These are phyloP conservation scores for Myiopsitta monachus DNA, from an alignment of 2,113 vertebrate species.

Conservation along the genomic window DNA sequence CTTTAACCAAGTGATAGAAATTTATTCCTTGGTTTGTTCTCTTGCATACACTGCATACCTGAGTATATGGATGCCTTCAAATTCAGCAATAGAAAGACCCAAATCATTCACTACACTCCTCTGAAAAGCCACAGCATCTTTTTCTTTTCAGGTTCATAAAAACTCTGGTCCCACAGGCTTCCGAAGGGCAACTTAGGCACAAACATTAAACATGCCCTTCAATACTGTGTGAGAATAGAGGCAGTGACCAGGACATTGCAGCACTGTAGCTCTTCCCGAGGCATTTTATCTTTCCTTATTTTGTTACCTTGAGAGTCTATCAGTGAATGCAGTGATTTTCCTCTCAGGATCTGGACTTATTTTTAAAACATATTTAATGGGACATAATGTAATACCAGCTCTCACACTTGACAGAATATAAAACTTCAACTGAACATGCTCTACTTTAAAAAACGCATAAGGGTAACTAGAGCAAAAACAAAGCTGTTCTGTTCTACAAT, in stretches of 20 bases:
- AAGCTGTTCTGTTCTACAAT: not conserved
- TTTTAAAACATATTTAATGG: slow-evolving; percentile 29
- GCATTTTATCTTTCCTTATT: not conserved
- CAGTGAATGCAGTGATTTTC: not conserved
- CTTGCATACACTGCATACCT: rapidly evolving
- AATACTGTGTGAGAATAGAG: not conserved
- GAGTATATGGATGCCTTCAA: not conserved
- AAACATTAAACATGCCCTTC: not conserved
- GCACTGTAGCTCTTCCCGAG: not conserved
- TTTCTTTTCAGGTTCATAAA: not conserved
- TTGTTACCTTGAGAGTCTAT: not conserved
- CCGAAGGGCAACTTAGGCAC: not conserved
- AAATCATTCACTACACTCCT: not conserved
- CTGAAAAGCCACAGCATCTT: not conserved
- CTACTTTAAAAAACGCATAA: slow-evolving; percentile 3
- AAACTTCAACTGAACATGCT: not conserved
- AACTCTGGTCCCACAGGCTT: not conserved
- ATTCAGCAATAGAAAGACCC: not conserved
- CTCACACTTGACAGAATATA: slow-evolving; percentile 13
- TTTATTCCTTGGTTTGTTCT: not conserved
- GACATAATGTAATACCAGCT: not conserved
- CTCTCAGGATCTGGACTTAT: not conserved
- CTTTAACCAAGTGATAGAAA: not conserved
- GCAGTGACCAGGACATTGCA: not conserved
- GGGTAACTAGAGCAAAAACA: slow-evolving; percentile 20